Evolutionary conservation across 1,140 invertebrate species (phyloP).

Genomic region (Drosophila orosa): DNA sequence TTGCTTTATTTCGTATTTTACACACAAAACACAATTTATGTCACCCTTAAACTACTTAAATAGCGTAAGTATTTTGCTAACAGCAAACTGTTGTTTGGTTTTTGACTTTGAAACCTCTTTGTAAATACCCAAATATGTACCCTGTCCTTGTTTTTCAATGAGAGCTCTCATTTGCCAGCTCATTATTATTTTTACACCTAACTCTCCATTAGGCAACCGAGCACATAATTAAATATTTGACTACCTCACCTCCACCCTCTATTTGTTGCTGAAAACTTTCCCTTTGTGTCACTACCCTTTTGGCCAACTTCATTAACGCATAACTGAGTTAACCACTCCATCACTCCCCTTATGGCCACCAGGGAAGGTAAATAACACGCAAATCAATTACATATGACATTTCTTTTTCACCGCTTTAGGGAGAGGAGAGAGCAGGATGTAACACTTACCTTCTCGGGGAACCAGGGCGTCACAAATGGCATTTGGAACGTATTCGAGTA

Average conservation of each 20-base stretch:
- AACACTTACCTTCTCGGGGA: constrained; percentile 93
- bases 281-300: constrained; percentile 40
- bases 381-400: constrained; percentile 78
- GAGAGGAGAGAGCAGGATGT: neutral
- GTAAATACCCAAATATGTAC: neutral
- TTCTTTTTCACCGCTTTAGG: constrained; percentile 10
- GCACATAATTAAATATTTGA: constrained; percentile 48
- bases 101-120: constrained; percentile 1
- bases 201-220: constrained; percentile 13
- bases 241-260: neutral
- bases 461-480: constrained; percentile 98
- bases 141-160: neutral
- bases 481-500: constrained; percentile 98
- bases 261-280: constrained; percentile 13
- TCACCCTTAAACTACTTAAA: neutral
- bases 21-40: too few relatives aligned
- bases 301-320: constrained; percentile 66
- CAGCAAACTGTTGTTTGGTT: neutral
- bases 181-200: constrained; percentile 7
- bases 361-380: constrained; percentile 53
- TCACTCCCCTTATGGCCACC: constrained; percentile 10
- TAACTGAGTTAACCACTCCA: constrained; percentile 44
- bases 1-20: too few relatives aligned
- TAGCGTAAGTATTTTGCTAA: neutral
- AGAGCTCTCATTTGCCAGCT: neutral